Conservation (phyloP, 2,888 invertebrate species). For the Diogma glabrata region DNA sequence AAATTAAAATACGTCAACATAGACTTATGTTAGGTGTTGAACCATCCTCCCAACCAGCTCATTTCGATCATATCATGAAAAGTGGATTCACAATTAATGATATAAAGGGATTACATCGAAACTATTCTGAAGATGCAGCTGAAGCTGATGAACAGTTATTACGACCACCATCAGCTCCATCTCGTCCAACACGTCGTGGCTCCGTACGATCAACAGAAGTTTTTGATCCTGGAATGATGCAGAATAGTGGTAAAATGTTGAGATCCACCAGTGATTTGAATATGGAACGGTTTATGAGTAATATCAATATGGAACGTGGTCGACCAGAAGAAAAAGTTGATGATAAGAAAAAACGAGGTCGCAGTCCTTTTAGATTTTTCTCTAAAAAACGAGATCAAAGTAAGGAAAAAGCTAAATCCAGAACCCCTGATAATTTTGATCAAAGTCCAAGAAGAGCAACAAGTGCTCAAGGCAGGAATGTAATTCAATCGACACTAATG, state of each 20-base stretch:
- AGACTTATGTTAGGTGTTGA: slow-evolving; percentile 64
- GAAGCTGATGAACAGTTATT: slow-evolving; percentile 55
- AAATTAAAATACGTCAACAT: slow-evolving; percentile 76
- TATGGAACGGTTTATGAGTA: slow-evolving; percentile 10
- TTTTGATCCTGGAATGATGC: slow-evolving; percentile 18
- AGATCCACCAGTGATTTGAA: slow-evolving; percentile 67
- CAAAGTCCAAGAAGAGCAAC: background rate
- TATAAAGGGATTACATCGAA: slow-evolving; percentile 77
- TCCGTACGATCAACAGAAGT: slow-evolving; percentile 46
- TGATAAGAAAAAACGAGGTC: slow-evolving; percentile 64
- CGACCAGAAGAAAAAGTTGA: slow-evolving; percentile 39
- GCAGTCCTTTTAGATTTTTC: slow-evolving; percentile 90
- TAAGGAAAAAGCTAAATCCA: slow-evolving; percentile 51
- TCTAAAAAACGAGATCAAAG: slow-evolving; percentile 67
- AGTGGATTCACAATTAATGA: slow-evolving; percentile 86
- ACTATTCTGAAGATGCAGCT: slow-evolving; percentile 71
- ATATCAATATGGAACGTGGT: background rate
- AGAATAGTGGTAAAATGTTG: slow-evolving; percentile 41
- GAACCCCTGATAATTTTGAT: slow-evolving; percentile 52
- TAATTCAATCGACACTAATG: slow-evolving; percentile 37
- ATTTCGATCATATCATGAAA: slow-evolving; percentile 83
- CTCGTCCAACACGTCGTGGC: slow-evolving; percentile 63
- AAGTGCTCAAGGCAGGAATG: slow-evolving; percentile 39
- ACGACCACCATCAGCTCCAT: slow-evolving; percentile 40
- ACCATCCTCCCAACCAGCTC: slow-evolving; percentile 50